Base-by-base conservation (phyloP, 2,888 invertebrate species). In the Dione juno region DNA sequence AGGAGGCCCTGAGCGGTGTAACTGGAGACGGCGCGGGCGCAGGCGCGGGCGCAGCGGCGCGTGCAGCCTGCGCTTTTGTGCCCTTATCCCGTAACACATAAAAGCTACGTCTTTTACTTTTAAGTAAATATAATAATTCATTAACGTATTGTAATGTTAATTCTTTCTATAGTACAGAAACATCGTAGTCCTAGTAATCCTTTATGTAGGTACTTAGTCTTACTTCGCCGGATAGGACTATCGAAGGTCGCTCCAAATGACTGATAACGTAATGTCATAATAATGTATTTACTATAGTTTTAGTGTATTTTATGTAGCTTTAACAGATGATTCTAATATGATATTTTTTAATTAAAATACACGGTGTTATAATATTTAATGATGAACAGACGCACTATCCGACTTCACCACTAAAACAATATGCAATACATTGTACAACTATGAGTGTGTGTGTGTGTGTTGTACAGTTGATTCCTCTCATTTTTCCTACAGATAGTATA, bases 1-100 rank as follows among this genome's bases (percentile, higher is more conserved):
- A 43, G 45, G 28, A 45, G 61, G 45, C 45, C n/a, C n/a, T 28
- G 28, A 16, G 11, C 35, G 28, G 37, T 61, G 61, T 61, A 45
- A 61, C 16, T 45, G 61, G 61, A 61, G 61, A n/a, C 45, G 61
- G 61, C n/a, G 61, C 28, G 11, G 61, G 9, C 35, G 53, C 14
- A 10, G 14, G 9, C 10, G 54, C 54, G 35, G 50, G 37, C 57
- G 57, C 57, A 57, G 37, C 59, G 61, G 45, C 45, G 43, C 45
- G 45, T 45, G 45, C 61, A 45, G 61, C 28, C 61, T 61, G 28
- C 35, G n/a, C 45, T 61, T 43, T 21, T 59, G 21, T 57, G 11
- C 16, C 16, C 37, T 40, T 7, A 16, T 40, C 37, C 57, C 11
- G 37, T 19, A 37, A 16, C 10, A 16, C 57, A 13, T 13, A 11